These are phyloP conservation scores for Drosophila mimetica DNA, from an alignment of 2,888 invertebrate genomes.

Conservation along the genomic window DNA sequence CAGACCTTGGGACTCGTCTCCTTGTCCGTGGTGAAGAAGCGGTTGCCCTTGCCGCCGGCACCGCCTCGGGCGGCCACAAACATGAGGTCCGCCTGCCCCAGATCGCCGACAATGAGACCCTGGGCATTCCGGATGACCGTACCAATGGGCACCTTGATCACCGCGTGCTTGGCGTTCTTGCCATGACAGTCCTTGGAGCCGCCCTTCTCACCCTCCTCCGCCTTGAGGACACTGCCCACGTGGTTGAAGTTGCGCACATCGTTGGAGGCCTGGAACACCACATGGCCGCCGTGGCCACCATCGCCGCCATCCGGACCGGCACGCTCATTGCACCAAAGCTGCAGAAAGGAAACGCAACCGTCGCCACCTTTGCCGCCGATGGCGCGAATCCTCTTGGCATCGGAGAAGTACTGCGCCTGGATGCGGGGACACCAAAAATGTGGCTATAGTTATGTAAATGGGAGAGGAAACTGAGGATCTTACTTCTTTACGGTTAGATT, in stretches of 20 bases:
- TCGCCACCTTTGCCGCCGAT: constrained; percentile 96
- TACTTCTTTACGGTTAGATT: constrained; percentile 84
- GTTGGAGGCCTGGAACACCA: constrained; percentile 90
- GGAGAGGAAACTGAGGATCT: no score
- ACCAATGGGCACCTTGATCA: constrained; percentile 93
- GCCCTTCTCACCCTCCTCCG: constrained; percentile 90
- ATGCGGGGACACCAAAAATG: neutral
- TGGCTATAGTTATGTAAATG: constrained; percentile 45
- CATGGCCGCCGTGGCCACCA: constrained; percentile 98
- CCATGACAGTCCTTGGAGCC: constrained; percentile 91
- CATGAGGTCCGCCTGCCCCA: constrained; percentile 88
- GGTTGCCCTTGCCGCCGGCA: constrained; percentile 97
- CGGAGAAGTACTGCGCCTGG: constrained; percentile 88
- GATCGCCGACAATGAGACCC: constrained; percentile 88
- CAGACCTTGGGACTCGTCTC: constrained; percentile 92
- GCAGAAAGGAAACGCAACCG: constrained; percentile 95
- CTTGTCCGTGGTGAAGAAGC: constrained; percentile 92
- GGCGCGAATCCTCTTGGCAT: constrained; percentile 88
- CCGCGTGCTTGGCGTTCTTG: constrained; percentile 89
- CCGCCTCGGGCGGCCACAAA: constrained; percentile 98
- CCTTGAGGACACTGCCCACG: constrained; percentile 87
- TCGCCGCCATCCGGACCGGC: constrained; percentile 94
- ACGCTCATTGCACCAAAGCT: constrained; percentile 91
- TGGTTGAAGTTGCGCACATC: constrained; percentile 90
- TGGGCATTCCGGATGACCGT: constrained; percentile 88